phyloP scores from a whole-genome alignment of 2,113 vertebrate species.

The Macrotus californicus region DNA sequence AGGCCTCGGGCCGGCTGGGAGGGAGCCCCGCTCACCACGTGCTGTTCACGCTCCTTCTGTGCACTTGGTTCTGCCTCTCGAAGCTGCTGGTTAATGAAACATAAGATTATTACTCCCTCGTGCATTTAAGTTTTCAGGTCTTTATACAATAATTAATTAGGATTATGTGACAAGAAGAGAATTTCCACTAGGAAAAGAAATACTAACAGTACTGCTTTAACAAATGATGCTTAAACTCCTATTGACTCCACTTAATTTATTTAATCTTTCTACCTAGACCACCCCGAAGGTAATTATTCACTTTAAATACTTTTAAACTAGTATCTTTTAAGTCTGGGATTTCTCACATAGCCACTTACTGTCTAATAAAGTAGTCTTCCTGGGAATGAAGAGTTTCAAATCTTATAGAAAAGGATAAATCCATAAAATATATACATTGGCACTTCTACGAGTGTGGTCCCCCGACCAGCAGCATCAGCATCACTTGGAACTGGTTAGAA shows the following conservation, averaged over 20 bases:
- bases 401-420: slow-evolving; percentile 37
- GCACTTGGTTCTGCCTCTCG: slow-evolving; percentile 49
- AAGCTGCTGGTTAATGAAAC: slow-evolving; percentile 75
- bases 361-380: slow-evolving; percentile 59
- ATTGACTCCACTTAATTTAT: slow-evolving; percentile 76
- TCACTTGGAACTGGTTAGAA: background rate
- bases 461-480: background rate
- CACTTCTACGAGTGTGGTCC: background rate
- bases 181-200: slow-evolving; percentile 78
- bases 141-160: slow-evolving; percentile 79
- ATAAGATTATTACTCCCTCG: slow-evolving; percentile 76
- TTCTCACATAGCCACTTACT: slow-evolving; percentile 69
- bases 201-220: slow-evolving; percentile 71
- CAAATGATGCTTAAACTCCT: slow-evolving; percentile 76
- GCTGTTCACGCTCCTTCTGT: slow-evolving; percentile 4
- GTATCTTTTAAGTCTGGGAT: slow-evolving; percentile 72
- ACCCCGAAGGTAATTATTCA: slow-evolving; percentile 76
- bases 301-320: slow-evolving; percentile 76
- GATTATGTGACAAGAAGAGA: slow-evolving; percentile 75
- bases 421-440: background rate
- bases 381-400: slow-evolving; percentile 75
- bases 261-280: slow-evolving; percentile 76
- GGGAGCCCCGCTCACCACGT: background rate
- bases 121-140: slow-evolving; percentile 77
- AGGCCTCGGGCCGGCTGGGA: background rate